Base-by-base conservation (phyloP, 1,140 invertebrate genomes). In the Lutraria rhynchaena region DNA sequence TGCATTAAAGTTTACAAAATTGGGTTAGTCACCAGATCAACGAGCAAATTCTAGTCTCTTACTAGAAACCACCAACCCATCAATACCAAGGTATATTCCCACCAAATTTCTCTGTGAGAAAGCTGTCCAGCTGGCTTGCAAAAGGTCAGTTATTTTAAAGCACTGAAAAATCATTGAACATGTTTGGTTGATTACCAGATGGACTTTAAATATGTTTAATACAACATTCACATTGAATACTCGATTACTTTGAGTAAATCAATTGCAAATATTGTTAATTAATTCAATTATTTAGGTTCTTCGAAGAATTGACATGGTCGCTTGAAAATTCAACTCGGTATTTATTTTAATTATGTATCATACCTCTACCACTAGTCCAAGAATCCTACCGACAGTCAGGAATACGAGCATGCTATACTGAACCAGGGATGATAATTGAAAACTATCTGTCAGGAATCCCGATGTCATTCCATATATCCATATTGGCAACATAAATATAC, bases 331-430 rank as follows among this genome's bases (percentile, higher is more conserved):
- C 29, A 22, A 41, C n/a, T 67, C 29, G 11, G 27, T 41, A n/a
- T 41, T 33, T 41, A 41, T n/a, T 7, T 15, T n/a, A 27, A 17
- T 69, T n/a, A 27, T 11, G 49, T 15, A 27, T 41, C 35, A 29
- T 76, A 76, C 87, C 86, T 89, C 87, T 27, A 84, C 82, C 49
- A 70, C 76, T 15, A 87, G 58, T 33, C 86, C 87, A 3, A 89
- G 13, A 37, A 82, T n/a, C 74, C 88, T 87, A 17, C 87, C 87
- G 55, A 60, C 29, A 63, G 76, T 65, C 0, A 89, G 71, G 0
- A 85, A 22, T 11, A 77, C 24, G 11, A 83, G 74, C 7, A 76
- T 53, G 13, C 49, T 13, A 29, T 80, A 60, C 58, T 87, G 82
- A 17, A 83, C 41, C 24, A 46, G 63, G 0, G 41, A 29, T 17